These are phyloP conservation scores for Siniperca chuatsi DNA, from an alignment of 2,113 vertebrate species.

Conservation along the genomic window DNA sequence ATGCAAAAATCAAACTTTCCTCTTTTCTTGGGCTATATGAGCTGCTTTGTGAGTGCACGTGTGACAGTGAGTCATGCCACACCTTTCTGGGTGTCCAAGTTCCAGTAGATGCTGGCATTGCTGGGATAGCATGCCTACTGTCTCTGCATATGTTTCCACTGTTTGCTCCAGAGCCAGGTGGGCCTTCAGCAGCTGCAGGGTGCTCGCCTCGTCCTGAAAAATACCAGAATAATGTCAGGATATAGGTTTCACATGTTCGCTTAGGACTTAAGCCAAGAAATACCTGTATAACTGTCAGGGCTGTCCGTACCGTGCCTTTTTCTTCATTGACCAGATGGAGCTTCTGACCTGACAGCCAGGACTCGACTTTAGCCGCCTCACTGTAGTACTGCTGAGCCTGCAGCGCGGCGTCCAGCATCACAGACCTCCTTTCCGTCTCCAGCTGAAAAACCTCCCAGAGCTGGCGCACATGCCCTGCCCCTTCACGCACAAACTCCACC, in stretches of 20 bases:
- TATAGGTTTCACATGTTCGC: neutral
- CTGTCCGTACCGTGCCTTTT: conserved; percentile 88
- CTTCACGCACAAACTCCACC: conserved; percentile 85
- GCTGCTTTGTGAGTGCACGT: neutral
- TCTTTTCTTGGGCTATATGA: neutral
- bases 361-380: conserved; percentile 90
- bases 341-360: conserved; percentile 95
- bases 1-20: neutral
- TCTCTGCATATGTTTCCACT: conserved; percentile 91
- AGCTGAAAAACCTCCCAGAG: conserved; percentile 89
- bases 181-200: conserved; percentile 92
- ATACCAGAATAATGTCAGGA: neutral
- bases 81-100: conserved; percentile 93
- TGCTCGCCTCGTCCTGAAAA: conserved; percentile 89
- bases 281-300: neutral
- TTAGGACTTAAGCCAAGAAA: neutral
- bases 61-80: conserved; percentile 19
- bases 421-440: conserved; percentile 87
- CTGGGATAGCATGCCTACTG: conserved; percentile 90
- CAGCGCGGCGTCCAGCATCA: conserved; percentile 86
- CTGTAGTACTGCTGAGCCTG: conserved; percentile 93
- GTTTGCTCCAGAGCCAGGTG: conserved; percentile 92
- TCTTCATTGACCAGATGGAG: conserved; percentile 93
- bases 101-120: conserved; percentile 90
- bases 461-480: conserved; percentile 86